phyloP scores from a whole-genome alignment of 2,797 vertebrate species.

The Myiothlypis chrysogaster region DNA sequence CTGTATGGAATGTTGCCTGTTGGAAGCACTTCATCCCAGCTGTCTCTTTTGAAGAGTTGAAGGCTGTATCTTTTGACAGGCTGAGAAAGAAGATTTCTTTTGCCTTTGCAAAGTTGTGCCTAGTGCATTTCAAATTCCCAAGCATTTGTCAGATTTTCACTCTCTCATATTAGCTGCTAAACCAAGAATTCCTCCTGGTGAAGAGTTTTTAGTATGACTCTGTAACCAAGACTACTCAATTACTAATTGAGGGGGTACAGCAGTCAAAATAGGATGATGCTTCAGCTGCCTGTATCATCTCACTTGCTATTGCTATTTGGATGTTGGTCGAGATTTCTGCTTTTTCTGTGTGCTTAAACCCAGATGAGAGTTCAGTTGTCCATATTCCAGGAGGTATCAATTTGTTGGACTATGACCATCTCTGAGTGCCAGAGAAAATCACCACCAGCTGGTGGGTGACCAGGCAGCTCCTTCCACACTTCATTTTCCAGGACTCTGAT shows the following conservation, averaged over 20 bases:
- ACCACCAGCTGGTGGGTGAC: not conserved
- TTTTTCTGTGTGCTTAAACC: not conserved
- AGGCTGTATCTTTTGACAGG: not conserved
- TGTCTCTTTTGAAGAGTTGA: not conserved
- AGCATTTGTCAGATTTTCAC: slow-evolving; percentile 6
- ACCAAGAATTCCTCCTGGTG: not conserved
- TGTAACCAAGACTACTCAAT: not conserved
- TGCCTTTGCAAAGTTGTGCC: slow-evolving; percentile 25
- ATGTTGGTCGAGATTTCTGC: not conserved
- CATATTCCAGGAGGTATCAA: not conserved
- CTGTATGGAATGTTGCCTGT: not conserved
- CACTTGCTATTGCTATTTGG: not conserved
- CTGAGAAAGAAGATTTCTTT: not conserved
- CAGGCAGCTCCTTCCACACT: not conserved
- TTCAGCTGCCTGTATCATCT: not conserved
- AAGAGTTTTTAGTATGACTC: not conserved
- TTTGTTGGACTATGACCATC: not conserved
- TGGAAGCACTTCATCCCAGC: not conserved
- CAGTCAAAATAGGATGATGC: not conserved
- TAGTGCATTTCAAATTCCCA: slow-evolving; percentile 13
- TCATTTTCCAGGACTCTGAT: not conserved
- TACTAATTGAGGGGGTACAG: not conserved
- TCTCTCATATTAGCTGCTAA: not conserved
- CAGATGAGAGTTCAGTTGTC: not conserved
- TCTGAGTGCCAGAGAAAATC: not conserved